Evolutionary conservation across 2,113 vertebrate genomes (phyloP).

Genomic region (Pseudorhombus dupliciocellatus): DNA sequence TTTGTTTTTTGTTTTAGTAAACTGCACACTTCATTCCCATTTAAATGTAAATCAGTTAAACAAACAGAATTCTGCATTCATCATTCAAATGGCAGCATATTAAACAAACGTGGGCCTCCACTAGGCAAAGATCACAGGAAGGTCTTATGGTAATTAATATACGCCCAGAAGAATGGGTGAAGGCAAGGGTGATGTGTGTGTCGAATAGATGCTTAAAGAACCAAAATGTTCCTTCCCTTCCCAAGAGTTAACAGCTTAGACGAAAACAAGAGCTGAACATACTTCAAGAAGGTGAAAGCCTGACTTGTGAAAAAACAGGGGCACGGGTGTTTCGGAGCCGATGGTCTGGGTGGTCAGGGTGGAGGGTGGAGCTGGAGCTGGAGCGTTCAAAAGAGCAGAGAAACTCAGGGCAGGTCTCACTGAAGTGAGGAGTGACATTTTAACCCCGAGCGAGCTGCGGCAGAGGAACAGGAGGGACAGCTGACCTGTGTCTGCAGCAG

Average conservation of each 20-base stretch:
- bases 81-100: conserved; percentile 6
- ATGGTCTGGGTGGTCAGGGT: background rate
- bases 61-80: conserved; percentile 7
- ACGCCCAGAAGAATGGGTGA: background rate
- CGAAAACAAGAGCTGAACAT: background rate
- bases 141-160: background rate
- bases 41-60: conserved; percentile 56
- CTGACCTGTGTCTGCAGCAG: conserved; percentile 10
- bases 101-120: conserved; percentile 15
- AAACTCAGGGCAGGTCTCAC: conserved; percentile 5
- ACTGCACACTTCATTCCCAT: conserved; percentile 50
- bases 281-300: background rate
- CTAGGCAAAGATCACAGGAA: background rate
- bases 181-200: background rate
- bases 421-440: conserved; percentile 18
- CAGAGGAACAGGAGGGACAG: conserved; percentile 1
- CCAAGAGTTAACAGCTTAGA: too few relatives aligned
- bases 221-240: too few relatives aligned
- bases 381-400: background rate
- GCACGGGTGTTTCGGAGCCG: background rate
- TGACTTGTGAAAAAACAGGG: too few relatives aligned
- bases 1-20: conserved; percentile 30
- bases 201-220: too few relatives aligned
- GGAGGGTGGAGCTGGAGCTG: background rate
- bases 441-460: background rate